Percentiles rank a stretch among this genome's conserved stretches.
phyloP scores from a whole-genome alignment of 2,888 invertebrate genomes.

The Dione vanillae region DNA sequence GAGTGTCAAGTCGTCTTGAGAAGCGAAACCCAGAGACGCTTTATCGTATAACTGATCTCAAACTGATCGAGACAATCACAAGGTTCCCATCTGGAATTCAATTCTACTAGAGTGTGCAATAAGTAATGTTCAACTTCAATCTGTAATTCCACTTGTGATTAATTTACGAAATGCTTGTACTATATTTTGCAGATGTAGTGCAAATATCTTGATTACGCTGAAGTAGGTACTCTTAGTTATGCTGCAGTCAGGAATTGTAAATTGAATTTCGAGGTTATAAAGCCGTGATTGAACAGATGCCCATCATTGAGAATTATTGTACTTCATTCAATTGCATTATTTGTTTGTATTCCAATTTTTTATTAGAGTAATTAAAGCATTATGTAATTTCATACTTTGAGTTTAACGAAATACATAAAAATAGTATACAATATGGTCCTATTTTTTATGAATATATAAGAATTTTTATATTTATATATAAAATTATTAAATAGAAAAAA shows the following conservation, averaged over 20 bases:
- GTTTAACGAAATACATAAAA: neutral
- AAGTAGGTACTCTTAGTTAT: constrained; percentile 2
- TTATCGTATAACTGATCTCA: constrained; percentile 15
- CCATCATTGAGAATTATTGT: constrained; percentile 66
- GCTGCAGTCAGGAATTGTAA: constrained; percentile 62
- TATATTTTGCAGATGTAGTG: constrained; percentile 5
- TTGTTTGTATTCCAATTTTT: constrained; percentile 63
- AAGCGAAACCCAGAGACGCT: constrained; percentile 8
- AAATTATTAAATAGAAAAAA: no score
- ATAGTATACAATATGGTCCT: no score
- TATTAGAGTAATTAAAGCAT: no score
- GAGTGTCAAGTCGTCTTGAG: neutral
- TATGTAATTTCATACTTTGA: neutral
- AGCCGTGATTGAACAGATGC: constrained; percentile 72
- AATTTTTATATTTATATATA: no score
- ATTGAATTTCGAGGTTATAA: constrained; percentile 78
- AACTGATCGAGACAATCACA: constrained; percentile 20
- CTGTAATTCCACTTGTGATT: neutral
- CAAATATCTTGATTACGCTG: constrained; percentile 18
- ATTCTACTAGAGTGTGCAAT: constrained; percentile 3
- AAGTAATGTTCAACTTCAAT: constrained; percentile 1
- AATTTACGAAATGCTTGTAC: neutral
- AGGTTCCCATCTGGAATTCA: constrained; percentile 3
- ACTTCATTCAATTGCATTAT: constrained; percentile 50
- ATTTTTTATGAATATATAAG: no score